Percentiles rank a stretch among this genome's conserved stretches.
These are phyloP conservation scores for Drosophila tani DNA, from an alignment of 1,140 invertebrate genomes.

Conservation along the genomic window DNA sequence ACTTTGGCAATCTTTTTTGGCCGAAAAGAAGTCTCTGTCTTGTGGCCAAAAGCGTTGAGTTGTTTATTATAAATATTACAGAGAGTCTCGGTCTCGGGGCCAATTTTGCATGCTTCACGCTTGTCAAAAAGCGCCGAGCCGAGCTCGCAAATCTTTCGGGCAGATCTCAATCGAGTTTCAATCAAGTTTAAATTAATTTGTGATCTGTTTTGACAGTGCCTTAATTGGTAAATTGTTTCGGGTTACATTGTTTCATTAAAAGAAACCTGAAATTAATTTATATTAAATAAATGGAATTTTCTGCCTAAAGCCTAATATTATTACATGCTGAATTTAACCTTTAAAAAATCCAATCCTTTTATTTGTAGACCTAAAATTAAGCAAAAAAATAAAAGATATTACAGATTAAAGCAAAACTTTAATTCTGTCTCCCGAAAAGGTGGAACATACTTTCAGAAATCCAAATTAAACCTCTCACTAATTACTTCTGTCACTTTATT, in stretches of 20 bases:
- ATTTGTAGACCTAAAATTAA: too few species aligned
- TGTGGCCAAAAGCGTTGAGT: slow-evolving; percentile 51
- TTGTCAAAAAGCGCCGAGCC: slow-evolving; percentile 45
- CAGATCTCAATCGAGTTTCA: slow-evolving; percentile 34
- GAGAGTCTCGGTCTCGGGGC: slow-evolving; percentile 6
- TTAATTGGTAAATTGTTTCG: slow-evolving; percentile 51
- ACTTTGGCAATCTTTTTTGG: slow-evolving; percentile 62
- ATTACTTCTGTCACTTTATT: slow-evolving; percentile 10
- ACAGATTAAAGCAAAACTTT: too few species aligned
- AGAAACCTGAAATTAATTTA: neutral
- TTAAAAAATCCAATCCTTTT: too few species aligned
- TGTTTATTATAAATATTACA: slow-evolving; percentile 60
- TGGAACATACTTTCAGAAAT: neutral
- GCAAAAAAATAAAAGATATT: too few species aligned
- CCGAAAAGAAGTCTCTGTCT: slow-evolving; percentile 14
- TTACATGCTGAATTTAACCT: neutral
- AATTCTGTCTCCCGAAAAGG: neutral
- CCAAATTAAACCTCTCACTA: neutral
- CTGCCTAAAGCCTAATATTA: neutral
- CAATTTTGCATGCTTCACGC: slow-evolving; percentile 58
- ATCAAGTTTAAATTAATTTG: slow-evolving; percentile 36
- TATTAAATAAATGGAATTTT: too few species aligned
- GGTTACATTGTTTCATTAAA: slow-evolving; percentile 1
- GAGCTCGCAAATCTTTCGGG: slow-evolving; percentile 35
- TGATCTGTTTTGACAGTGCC: slow-evolving; percentile 20